phyloP scores from a whole-genome alignment of 2,888 invertebrate genomes.

The Apantesis nais region DNA sequence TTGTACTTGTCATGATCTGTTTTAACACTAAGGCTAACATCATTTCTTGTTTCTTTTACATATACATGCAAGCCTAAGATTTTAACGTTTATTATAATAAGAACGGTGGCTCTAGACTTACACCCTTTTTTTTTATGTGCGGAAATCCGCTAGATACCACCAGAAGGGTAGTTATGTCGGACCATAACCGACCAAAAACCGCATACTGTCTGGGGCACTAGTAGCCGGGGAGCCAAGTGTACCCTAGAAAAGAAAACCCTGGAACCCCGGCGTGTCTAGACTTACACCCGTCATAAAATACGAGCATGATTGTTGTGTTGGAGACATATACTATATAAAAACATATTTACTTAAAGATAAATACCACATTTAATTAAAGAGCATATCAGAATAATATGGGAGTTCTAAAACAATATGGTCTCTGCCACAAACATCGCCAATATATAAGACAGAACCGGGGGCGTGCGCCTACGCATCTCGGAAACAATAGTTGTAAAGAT shows the following conservation, averaged over 20 bases:
- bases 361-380: not conserved
- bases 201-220: too few relatives aligned
- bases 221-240: too few relatives aligned
- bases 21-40: not conserved
- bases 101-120: not conserved
- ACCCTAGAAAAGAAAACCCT: not conserved
- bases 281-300: not conserved
- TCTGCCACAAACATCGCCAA: conserved; percentile 7
- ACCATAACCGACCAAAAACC: too few relatives aligned
- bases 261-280: not conserved
- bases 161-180: too few relatives aligned
- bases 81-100: not conserved
- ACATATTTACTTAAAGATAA: not conserved
- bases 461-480: conserved; percentile 40
- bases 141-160: too few relatives aligned
- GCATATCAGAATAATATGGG: not conserved
- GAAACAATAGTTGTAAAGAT: conserved; percentile 30
- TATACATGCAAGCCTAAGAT: too few relatives aligned
- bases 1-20: not conserved
- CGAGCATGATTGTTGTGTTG: not conserved
- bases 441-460: conserved; percentile 14
- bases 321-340: not conserved
- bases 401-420: conserved; percentile 31
- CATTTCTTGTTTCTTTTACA: not conserved
- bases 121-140: too few relatives aligned